Evolutionary conservation across 2,888 invertebrate genomes (phyloP).

Genomic region (Lysandra coridon): DNA sequence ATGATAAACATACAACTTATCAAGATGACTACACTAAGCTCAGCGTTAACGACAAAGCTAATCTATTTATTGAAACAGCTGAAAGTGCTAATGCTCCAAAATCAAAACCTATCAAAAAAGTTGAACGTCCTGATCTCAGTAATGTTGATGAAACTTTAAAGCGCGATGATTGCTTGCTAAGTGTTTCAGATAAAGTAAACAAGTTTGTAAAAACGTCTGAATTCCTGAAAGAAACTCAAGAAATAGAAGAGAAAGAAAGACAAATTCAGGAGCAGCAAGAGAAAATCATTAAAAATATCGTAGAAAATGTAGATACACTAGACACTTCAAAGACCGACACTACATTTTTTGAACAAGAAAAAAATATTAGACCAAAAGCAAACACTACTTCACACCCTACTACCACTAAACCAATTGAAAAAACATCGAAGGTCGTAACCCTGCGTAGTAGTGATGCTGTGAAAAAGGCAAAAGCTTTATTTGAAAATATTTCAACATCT

Average conservation of each 20-base stretch:
- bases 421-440: slow-evolving; percentile 62
- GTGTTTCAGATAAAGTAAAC: slow-evolving; percentile 83
- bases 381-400: slow-evolving; percentile 41
- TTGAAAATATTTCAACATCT: slow-evolving; percentile 82
- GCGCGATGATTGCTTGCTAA: slow-evolving; percentile 81
- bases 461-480: slow-evolving; percentile 85
- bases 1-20: slow-evolving; percentile 78
- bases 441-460: slow-evolving; percentile 83
- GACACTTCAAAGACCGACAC: slow-evolving; percentile 20
- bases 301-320: slow-evolving; percentile 55
- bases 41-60: slow-evolving; percentile 84
- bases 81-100: slow-evolving; percentile 76
- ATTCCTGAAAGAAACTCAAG: slow-evolving; percentile 61
- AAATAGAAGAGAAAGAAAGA: slow-evolving; percentile 61
- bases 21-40: slow-evolving; percentile 75
- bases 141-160: slow-evolving; percentile 80
- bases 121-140: slow-evolving; percentile 75
- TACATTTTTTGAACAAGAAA: not conserved
- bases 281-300: slow-evolving; percentile 65
- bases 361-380: slow-evolving; percentile 19
- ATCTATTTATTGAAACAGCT: slow-evolving; percentile 82
- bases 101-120: slow-evolving; percentile 59
- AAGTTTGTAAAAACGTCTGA: slow-evolving; percentile 83
- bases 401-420: slow-evolving; percentile 50
- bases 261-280: slow-evolving; percentile 71